Conservation (phyloP, 2,797 vertebrate species). For the Karalla daura region DNA sequence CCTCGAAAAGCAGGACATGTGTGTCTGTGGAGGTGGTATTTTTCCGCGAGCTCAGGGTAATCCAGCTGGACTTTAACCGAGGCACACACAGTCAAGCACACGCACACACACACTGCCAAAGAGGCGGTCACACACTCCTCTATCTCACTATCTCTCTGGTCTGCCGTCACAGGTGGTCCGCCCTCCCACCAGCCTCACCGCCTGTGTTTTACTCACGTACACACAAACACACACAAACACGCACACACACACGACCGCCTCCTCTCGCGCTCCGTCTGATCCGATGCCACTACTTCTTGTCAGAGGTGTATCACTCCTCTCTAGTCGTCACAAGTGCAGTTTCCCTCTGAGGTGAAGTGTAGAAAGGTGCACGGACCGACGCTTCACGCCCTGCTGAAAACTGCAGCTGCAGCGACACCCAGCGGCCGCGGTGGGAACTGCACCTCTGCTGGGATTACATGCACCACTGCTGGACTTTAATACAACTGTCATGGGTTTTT, state of each 20-base stretch:
- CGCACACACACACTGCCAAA: conserved; percentile 7
- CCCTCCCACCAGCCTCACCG: conserved; percentile 44
- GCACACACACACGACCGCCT: no score
- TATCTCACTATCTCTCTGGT: conserved; percentile 20
- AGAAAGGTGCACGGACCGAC: conserved; percentile 18
- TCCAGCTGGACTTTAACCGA: conserved; percentile 71
- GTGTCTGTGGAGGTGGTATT: no score
- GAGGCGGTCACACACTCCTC: conserved; percentile 1
- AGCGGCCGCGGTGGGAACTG: background rate
- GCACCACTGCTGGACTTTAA: no score
- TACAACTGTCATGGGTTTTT: no score
- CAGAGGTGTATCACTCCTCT: background rate
- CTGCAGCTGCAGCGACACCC: conserved; percentile 54
- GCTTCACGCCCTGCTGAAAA: background rate
- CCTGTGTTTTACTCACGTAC: background rate
- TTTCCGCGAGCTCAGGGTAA: conserved; percentile 29
- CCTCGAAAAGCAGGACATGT: conserved; percentile 10
- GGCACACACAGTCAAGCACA: no score
- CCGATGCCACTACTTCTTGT: conserved; percentile 5
- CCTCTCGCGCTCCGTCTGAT: no score
- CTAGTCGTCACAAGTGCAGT: background rate
- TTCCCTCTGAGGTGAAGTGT: conserved; percentile 10
- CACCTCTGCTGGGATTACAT: background rate
- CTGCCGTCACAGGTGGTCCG: conserved; percentile 70
- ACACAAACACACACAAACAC: no score